Base-by-base conservation (phyloP, 2,888 invertebrate species). In the Cerastis rubricosa region DNA sequence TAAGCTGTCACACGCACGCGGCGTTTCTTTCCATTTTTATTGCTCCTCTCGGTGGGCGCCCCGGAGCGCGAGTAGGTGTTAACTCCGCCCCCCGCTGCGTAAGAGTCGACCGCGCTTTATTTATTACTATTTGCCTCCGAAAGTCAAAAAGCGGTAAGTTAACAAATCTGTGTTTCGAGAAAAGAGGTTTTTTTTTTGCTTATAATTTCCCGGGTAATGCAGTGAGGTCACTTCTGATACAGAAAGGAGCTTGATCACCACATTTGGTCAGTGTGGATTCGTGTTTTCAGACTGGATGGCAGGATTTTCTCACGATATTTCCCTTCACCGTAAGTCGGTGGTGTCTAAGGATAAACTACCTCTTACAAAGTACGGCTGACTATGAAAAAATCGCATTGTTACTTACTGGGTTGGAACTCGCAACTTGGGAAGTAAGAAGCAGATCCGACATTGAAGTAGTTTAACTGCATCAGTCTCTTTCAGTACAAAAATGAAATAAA, bases 1-100 rank as follows among this genome's bases (percentile, higher is more conserved):
- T 67, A 76, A 73, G 45, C 71, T 65, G 71, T 65, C 63, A 54
- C 29, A 35, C 22, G 43, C 72, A 76, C 40, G 71, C 67, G 51
- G 80, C 67, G 71, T 61, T 80, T 72, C 57, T 83, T 51, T 70
- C 35, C 47, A 69, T 65, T 77, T n/a, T 85, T 82, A 66, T 71
- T 63, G 12, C 51, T 40, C 1, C 59, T 29, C 64, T 68, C 51
- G 65, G 22, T 54, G 40, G 87, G 79, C 88, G 81, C 83, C 93
- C 90, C 84, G 90, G 88, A 71, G 94, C 67, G 92, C 84, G 89
- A 90, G 90, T 91, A 93, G 93, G 95, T 94, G 95, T 92, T 93
- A 94, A 95, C 90, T 87, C 88, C 82, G 89, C 78, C 92, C 85
- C 95, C 94, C 91, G 91, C 91, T 86, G 93, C 78, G 87, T 74